Evolutionary conservation across 2,888 invertebrate genomes (phyloP).

Genomic region (Lycaena phlaeas): DNA sequence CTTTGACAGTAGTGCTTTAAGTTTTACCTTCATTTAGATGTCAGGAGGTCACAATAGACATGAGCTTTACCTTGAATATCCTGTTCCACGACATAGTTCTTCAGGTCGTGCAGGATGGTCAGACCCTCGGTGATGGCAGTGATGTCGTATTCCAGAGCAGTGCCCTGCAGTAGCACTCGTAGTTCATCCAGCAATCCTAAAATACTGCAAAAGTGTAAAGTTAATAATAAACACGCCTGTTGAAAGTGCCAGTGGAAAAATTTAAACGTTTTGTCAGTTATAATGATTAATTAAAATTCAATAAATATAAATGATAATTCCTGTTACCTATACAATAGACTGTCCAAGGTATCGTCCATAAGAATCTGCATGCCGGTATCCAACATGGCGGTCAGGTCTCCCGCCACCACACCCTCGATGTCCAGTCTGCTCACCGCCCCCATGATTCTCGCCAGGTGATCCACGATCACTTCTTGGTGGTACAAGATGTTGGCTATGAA

Average conservation of each 20-base stretch:
- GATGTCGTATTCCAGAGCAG: conserved; percentile 47
- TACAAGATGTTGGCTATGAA: conserved; percentile 58
- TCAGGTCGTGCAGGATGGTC: conserved; percentile 51
- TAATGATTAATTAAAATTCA: too few relatives aligned
- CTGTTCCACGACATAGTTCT: conserved; percentile 48
- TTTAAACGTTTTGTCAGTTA: too few relatives aligned
- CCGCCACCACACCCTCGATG: conserved; percentile 33
- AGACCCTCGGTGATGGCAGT: conserved; percentile 45
- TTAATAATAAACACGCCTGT: conserved; percentile 3
- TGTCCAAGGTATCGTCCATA: conserved; percentile 55
- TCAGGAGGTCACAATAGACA: too few relatives aligned
- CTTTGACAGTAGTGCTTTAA: too few relatives aligned
- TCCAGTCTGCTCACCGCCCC: conserved; percentile 56
- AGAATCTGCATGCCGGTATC: conserved; percentile 56
- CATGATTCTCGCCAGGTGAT: conserved; percentile 50
- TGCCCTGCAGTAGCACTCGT: conserved; percentile 46
- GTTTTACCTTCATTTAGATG: too few relatives aligned
- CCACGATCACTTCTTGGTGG: conserved; percentile 44
- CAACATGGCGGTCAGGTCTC: conserved; percentile 44
- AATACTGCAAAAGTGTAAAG: conserved; percentile 37
- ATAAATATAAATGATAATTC: too few relatives aligned
- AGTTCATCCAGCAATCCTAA: conserved; percentile 53
- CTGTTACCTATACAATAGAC: conserved; percentile 53
- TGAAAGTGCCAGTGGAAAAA: too few relatives aligned
- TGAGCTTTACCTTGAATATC: conserved; percentile 60